Evolutionary conservation across 2,888 invertebrate genomes (phyloP), one percentile per base, ranked within the genome.

Genomic region (Cantharis rustica): DNA sequence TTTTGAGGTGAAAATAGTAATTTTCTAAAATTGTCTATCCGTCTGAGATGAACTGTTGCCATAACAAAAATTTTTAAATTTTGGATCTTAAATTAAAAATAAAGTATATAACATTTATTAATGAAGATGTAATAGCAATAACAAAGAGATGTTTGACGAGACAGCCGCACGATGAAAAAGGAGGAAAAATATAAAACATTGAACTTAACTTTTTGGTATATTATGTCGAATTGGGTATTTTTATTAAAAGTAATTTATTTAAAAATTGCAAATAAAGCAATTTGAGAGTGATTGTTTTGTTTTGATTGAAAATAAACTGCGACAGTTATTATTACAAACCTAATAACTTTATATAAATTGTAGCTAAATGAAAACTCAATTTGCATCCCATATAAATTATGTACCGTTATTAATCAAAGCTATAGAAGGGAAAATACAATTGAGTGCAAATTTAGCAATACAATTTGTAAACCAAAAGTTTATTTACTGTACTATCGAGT

Each of bases 401-500:
- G 64, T 66, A 66, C 64, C 64, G 64, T 70, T 74, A 62, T 73
- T 74, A 77, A 74, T 77, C 77, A 77, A 77, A 75, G 71, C 68
- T 71, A 66, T 23, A 63, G 17, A 68, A 68, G 16, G 68, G 75
- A 68, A 75, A 77, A 71, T 77, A 77, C 74, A 74, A 74, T 77
- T 75, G 77, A 77, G 74, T 75, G 75, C 82, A 83, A 84, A 84
- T 84, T 84, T 79, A 75, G 82, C 82, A 82, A 83, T 81, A 81
- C 83, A 84, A 84, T 84, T 84, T 84, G 85, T 83, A 83, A 82
- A 86, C 85, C 83, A 83, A 80, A 83, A 84, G 85, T 84, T 83
- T 86, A 86, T 87, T 87, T 86, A 85, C 86, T 81, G 83, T 85
- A 83, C 83, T 81, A 84, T 84, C 83, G 80, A 82, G 80, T 79